These are phyloP conservation scores for Alosa alosa DNA, from an alignment of 2,113 vertebrate genomes.

Conservation along the genomic window DNA sequence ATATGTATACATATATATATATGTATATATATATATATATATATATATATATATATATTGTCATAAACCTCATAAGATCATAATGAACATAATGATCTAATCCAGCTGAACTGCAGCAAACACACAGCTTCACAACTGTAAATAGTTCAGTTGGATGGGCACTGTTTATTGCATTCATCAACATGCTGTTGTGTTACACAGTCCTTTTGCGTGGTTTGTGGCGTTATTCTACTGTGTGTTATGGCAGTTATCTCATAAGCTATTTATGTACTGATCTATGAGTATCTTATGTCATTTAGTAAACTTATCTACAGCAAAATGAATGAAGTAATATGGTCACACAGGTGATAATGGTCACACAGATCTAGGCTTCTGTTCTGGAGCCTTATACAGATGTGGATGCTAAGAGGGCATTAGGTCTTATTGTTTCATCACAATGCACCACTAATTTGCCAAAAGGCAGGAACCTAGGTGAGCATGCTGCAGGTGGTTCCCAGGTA, in stretches of 20 bases:
- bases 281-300: background rate
- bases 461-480: no score
- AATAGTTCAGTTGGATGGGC: background rate
- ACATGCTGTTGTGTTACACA: no score
- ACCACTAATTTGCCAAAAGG: no score
- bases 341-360: background rate
- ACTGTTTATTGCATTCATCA: no score
- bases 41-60: background rate
- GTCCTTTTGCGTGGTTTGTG: no score
- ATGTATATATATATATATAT: no score
- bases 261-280: background rate
- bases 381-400: no score
- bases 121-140: background rate
- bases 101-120: background rate
- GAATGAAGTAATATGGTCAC: background rate
- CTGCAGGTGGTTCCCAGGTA: no score
- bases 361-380: background rate
- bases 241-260: background rate
- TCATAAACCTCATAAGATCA: background rate
- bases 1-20: no score
- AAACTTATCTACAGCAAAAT: background rate
- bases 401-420: slow-evolving; percentile 25
- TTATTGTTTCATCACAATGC: no score
- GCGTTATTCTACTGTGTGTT: no score
- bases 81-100: background rate